These are phyloP conservation scores for Eulithis prunata DNA, from an alignment of 2,888 invertebrate genomes.

Conservation along the genomic window DNA sequence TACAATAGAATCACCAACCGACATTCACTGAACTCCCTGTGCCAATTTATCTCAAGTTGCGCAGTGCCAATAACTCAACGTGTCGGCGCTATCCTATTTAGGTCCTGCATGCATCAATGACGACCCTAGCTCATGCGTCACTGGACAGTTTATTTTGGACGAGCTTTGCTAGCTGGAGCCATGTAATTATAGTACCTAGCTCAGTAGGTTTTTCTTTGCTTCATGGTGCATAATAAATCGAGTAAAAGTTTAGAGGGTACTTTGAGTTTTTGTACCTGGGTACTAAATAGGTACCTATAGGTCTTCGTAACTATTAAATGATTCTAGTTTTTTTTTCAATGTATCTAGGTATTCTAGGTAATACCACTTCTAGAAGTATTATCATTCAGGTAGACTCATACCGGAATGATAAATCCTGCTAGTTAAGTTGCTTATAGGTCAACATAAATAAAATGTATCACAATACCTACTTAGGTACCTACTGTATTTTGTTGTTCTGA, in stretches of 20 bases:
- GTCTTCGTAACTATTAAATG: too few relatives aligned
- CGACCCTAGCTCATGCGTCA: conserved; percentile 67
- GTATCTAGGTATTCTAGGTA: too few relatives aligned
- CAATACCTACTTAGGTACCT: not conserved
- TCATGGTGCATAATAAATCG: not conserved
- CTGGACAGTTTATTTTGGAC: conserved; percentile 61
- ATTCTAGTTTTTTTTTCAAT: too few relatives aligned
- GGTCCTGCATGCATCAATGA: conserved; percentile 62
- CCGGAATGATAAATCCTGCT: too few relatives aligned
- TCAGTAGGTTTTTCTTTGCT: not conserved
- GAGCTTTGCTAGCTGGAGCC: conserved; percentile 38
- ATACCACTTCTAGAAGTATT: too few relatives aligned
- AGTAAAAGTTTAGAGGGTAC: not conserved
- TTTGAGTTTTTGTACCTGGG: too few relatives aligned
- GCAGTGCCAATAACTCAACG: conserved; percentile 61
- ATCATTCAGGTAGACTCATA: not conserved
- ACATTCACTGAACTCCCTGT: conserved; percentile 53
- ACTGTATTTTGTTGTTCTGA: conserved; percentile 10
- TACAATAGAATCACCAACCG: conserved; percentile 55
- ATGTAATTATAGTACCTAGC: not conserved
- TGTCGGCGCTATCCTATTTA: conserved; percentile 65
- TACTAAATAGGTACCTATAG: too few relatives aligned
- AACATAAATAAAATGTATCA: too few relatives aligned
- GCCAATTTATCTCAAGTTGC: conserved; percentile 53
- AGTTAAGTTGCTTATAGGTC: too few relatives aligned